phyloP scores from a whole-genome alignment of 1,140 invertebrate genomes.

The Samia ricini region DNA sequence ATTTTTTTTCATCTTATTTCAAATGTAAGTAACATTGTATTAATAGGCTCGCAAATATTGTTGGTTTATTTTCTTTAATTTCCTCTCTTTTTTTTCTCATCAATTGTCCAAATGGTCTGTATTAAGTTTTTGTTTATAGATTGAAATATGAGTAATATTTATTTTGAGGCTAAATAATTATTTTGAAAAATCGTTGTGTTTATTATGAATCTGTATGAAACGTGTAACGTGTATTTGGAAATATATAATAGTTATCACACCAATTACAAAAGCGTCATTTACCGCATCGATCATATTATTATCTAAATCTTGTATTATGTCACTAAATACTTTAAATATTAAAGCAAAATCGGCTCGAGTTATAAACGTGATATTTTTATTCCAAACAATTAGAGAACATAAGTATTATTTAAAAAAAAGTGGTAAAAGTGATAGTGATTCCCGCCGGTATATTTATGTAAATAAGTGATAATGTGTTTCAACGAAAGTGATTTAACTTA shows the following conservation, averaged over 20 bases:
- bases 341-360: slow-evolving; percentile 29
- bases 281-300: slow-evolving; percentile 37
- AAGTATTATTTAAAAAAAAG: slow-evolving; percentile 25
- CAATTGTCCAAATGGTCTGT: too few species aligned
- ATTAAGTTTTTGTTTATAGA: not conserved
- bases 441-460: slow-evolving; percentile 46
- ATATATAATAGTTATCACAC: not conserved
- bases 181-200: not conserved
- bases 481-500: slow-evolving; percentile 33
- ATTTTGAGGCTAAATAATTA: not conserved
- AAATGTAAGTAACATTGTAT: not conserved
- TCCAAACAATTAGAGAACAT: slow-evolving; percentile 3
- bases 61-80: not conserved
- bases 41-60: not conserved
- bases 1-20: too few species aligned
- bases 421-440: slow-evolving; percentile 35
- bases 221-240: not conserved
- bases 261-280: not conserved
- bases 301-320: slow-evolving; percentile 24
- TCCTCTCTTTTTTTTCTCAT: too few species aligned
- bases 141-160: not conserved
- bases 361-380: slow-evolving; percentile 14
- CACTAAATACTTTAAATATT: slow-evolving; percentile 16
- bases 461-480: slow-evolving; percentile 50
- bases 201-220: not conserved